These are phyloP conservation scores for Lasioglossum baleicum DNA, from an alignment of 1,140 invertebrate genomes.

Conservation along the genomic window DNA sequence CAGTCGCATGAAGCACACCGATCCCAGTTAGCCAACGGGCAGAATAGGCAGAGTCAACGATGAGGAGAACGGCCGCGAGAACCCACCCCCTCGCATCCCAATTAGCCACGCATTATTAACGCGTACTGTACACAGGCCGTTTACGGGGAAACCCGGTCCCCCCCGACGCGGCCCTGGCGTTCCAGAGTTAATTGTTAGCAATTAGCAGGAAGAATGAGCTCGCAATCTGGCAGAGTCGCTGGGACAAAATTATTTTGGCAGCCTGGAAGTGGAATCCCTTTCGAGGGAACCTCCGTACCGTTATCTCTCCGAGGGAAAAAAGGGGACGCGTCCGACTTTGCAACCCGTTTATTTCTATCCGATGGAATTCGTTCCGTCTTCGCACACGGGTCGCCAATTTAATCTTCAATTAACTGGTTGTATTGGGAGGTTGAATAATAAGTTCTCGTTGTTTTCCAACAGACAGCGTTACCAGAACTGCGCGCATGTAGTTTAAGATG, in stretches of 20 bases:
- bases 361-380: background rate
- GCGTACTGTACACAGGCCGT: conserved; percentile 55
- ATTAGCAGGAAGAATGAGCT: conserved; percentile 61
- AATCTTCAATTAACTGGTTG: background rate
- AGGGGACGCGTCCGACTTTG: background rate
- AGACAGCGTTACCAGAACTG: too few relatives aligned
- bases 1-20: conserved; percentile 21
- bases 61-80: conserved; percentile 26
- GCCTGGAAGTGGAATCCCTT: conserved; percentile 4
- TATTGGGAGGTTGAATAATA: too few relatives aligned
- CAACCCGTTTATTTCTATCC: background rate
- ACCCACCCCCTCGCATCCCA: conserved; percentile 25
- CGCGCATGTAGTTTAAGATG: too few relatives aligned
- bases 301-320: background rate
- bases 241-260: conserved; percentile 48
- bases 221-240: conserved; percentile 36
- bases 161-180: background rate
- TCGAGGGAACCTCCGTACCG: background rate
- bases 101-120: conserved; percentile 65
- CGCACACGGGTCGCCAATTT: background rate
- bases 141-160: conserved; percentile 39
- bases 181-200: conserved; percentile 60
- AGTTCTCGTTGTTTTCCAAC: too few relatives aligned
- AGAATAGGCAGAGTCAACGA: conserved; percentile 57
- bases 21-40: conserved; percentile 38